These are phyloP conservation scores for Semaprochilodus insignis DNA, from an alignment of 2,797 vertebrate species.

Conservation along the genomic window DNA sequence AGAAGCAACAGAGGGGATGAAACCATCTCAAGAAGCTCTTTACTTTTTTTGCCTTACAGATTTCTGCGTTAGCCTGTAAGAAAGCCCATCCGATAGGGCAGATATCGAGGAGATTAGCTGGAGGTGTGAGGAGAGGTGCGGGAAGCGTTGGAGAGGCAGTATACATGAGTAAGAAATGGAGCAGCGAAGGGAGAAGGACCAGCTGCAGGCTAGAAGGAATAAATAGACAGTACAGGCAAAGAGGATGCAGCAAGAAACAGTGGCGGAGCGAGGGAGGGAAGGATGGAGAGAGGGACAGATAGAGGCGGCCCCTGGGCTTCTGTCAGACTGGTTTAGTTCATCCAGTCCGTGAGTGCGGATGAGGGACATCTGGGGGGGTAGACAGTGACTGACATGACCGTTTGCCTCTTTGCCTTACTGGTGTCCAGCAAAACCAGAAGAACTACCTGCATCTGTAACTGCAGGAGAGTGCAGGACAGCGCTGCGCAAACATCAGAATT, in stretches of 20 bases:
- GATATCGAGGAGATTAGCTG: background rate
- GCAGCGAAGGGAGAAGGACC: constrained; percentile 56
- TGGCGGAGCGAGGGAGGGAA: constrained; percentile 9
- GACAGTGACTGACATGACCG: constrained; percentile 48
- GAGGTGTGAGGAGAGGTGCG: constrained; percentile 1
- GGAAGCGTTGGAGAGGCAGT: constrained; percentile 29
- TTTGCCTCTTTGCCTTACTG: constrained; percentile 43
- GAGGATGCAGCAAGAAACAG: background rate
- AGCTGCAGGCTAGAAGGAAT: constrained; percentile 23
- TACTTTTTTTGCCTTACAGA: constrained; percentile 31
- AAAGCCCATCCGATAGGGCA: background rate
- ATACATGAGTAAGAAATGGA: constrained; percentile 53
- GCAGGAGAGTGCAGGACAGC: background rate
- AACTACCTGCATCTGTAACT: constrained; percentile 2
- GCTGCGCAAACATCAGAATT: background rate
- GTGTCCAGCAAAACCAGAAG: constrained; percentile 15
- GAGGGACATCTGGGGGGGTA: constrained; percentile 40
- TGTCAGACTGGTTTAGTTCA: constrained; percentile 54
- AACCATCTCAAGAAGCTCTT: background rate
- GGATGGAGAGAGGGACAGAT: background rate
- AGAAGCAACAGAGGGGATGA: background rate
- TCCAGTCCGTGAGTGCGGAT: constrained; percentile 31
- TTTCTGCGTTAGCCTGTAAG: background rate
- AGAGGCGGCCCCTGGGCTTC: constrained; percentile 40
- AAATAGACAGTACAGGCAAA: constrained; percentile 14